Evolutionary conservation across 2,888 invertebrate genomes (phyloP), one percentile per base, ranked within the genome.

Genomic region (Timema podura): DNA sequence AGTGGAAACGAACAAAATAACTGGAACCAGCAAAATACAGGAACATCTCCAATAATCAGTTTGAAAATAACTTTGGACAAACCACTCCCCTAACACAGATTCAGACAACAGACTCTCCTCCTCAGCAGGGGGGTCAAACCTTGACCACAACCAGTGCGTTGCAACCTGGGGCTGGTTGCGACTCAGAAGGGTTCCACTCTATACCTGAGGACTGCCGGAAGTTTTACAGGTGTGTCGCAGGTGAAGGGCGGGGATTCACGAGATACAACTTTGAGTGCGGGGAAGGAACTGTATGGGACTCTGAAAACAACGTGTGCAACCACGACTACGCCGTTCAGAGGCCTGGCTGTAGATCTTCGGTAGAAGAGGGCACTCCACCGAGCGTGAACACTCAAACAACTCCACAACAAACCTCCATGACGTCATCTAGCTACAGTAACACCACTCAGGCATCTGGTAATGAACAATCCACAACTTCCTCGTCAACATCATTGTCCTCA

Each of bases 211-310:
- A 84, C 70, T 90, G 90, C 75, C 83, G 83, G 46, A 88, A 87
- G 76, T 90, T 90, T 79, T 89, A 89, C 77, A 84, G 90, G 54
- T 91, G 91, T 77, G 88, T 88, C 0, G 83, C 84, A 71, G 84
- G 86, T 77, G 87, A 86, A 0, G 81, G 84, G 48, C 86, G 86
- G 72, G 83, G 83, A 5, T 90, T 83, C 76, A 87, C 81, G 65
- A 88, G 86, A 80, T 89, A 90, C 78, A 88, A 91, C 73, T 93
- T 91, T 79, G 82, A 82, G 11, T 93, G 93, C 79, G 89, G 88
- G 2, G 85, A 88, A 70, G 91, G 91, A 67, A 93, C 92, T 8
- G 88, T 90, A 47, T 93, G 92, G 92, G 91, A 91, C 81, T 85
- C 87, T 71, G 82, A 84, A 68, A 81, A 87, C 71, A 83, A 86